Evolutionary conservation across 2,797 vertebrate species (phyloP).

Genomic region (Astyanax mexicanus): DNA sequence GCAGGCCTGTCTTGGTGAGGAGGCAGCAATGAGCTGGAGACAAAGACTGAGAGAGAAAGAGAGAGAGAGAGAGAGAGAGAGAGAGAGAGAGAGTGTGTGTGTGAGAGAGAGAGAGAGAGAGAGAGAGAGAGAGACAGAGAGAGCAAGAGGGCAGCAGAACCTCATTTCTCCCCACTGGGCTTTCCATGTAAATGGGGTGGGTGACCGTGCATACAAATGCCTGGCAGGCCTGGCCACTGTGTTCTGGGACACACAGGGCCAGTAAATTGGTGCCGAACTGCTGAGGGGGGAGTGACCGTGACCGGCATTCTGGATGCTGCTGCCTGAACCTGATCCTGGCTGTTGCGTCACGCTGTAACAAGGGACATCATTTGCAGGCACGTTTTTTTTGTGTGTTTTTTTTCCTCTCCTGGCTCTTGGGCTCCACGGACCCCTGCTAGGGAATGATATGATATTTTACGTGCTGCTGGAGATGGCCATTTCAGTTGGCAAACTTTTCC

Average conservation of each 20-base stretch:
- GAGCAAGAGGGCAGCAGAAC: conserved; percentile 25
- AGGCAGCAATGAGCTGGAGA: background rate
- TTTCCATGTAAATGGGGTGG: conserved; percentile 66
- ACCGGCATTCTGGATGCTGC: background rate
- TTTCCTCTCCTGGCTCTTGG: conserved; percentile 12
- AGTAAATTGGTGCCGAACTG: conserved; percentile 65
- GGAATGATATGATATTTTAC: conserved; percentile 1
- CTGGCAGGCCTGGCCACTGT: conserved; percentile 41
- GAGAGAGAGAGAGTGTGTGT: conserved; percentile 1
- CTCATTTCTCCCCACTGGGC: conserved; percentile 65
- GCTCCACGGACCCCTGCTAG: conserved; percentile 14
- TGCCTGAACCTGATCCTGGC: conserved; percentile 16
- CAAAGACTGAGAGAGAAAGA: background rate
- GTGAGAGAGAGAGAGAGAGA: background rate
- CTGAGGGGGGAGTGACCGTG: conserved; percentile 53
- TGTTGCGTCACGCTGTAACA: conserved; percentile 24
- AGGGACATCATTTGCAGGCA: conserved; percentile 44
- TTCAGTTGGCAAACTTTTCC: background rate
- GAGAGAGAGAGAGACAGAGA: background rate
- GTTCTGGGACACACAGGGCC: conserved; percentile 52
- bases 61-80: background rate
- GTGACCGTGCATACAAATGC: conserved; percentile 72
- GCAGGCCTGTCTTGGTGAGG: conserved; percentile 8
- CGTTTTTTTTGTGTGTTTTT: too few relatives aligned
- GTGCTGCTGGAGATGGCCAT: background rate